phyloP scores from a whole-genome alignment of 2,113 vertebrate species.

The Cepphus grylle region DNA sequence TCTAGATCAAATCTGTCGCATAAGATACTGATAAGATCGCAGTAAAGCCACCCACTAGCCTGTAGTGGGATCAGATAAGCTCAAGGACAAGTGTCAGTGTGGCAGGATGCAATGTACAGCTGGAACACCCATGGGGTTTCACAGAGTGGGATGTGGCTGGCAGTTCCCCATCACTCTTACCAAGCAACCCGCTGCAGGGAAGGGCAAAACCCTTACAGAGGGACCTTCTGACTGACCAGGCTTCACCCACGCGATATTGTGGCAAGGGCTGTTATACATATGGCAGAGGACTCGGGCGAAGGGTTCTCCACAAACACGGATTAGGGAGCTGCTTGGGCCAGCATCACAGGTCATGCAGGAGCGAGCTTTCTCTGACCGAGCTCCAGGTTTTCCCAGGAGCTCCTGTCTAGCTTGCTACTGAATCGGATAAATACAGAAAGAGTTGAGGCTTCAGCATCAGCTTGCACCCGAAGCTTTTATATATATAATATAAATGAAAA shows the following conservation, averaged over 20 bases:
- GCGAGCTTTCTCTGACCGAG: neutral
- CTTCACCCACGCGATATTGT: neutral
- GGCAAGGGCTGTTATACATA: neutral
- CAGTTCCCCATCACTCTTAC: neutral
- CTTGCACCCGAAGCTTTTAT: neutral
- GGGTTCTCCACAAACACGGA: accelerated
- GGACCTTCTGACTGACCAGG: neutral
- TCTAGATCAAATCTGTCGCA: neutral
- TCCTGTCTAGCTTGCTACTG: neutral
- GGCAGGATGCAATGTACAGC: neutral
- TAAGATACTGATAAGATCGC: neutral
- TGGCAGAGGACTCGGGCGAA: neutral
- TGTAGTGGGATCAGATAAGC: neutral
- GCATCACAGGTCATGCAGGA: neutral
- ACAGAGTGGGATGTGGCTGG: neutral
- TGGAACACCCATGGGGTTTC: neutral
- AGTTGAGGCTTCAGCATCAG: neutral
- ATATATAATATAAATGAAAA: neutral
- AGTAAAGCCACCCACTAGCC: neutral
- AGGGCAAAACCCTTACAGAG: neutral
- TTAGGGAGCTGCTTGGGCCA: neutral
- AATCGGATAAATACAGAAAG: neutral
- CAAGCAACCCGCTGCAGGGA: neutral
- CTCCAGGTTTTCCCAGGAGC: neutral
- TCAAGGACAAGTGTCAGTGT: neutral